Base-by-base conservation (phyloP, 2,888 invertebrate genomes). In the Elmis aenea region DNA sequence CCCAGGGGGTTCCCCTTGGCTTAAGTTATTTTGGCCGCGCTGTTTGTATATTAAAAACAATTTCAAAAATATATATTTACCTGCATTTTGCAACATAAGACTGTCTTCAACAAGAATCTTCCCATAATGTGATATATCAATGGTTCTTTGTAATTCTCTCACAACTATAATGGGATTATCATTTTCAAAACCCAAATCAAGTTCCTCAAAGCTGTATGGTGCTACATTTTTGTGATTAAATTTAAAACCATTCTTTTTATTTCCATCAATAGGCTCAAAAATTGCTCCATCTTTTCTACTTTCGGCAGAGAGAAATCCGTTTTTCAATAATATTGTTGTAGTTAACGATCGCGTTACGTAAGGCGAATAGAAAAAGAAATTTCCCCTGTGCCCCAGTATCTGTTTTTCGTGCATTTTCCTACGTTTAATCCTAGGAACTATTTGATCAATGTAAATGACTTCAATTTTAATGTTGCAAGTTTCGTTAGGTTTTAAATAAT, bases 101-200 rank as follows among this genome's bases (percentile, higher is more conserved):
- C 44, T 26, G 38, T 57, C 55, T 25, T 48, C 31, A 13, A 58
- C 26, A 9, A 30, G 26, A 31, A 58, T 52, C 37, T 38, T 41
- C 11, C 56, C 56, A 37, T 36, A 57, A 35, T 55, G 54, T 3
- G 52, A 55, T n/a, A 58, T 42, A 36, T 48, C 48, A 28, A 58
- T 54, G 4, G 13, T 45, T 18, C 57, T 36, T 10, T 48, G 28
- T 23, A 58, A 40, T 13, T 42, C 42, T n/a, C 35, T 35, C 18
- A 55, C 47, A 6, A 38, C 28, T 8, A 48, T 39, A 14, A 52
- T 38, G 1, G 46, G 46, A 8, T 40, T 38, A 21, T 46, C 43
- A 39, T 39, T 49, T 13, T 39, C 34, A 22, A 46, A 54, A 25
- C 26, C 31, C 2, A 55, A 26, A 9, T 22, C 15, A 9, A 51